A percentile compares a stretch with the other conserved stretches of the same genome.
phyloP scores from a whole-genome alignment of 2,888 invertebrate genomes.

The Altica lythri region DNA sequence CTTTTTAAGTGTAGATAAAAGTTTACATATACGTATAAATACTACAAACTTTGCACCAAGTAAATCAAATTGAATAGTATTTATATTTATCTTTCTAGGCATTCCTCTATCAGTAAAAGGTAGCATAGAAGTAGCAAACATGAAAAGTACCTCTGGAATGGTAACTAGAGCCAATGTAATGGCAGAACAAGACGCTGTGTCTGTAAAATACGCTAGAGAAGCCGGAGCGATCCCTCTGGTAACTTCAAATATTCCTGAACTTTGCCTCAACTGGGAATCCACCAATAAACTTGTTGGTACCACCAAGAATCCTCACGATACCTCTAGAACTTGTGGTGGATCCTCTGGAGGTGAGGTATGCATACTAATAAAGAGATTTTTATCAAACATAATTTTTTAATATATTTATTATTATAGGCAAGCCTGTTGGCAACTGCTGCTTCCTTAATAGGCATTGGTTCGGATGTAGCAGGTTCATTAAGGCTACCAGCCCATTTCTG shows the following conservation, averaged over 20 bases:
- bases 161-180: constrained; percentile 56
- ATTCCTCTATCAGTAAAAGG: constrained; percentile 87
- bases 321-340: constrained; percentile 76
- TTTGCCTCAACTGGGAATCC: constrained; percentile 88
- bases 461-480: constrained; percentile 89
- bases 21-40: background rate
- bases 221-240: constrained; percentile 78
- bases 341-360: constrained; percentile 87
- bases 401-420: constrained; percentile 58
- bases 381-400: background rate
- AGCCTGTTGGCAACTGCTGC: constrained; percentile 79
- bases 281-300: constrained; percentile 77
- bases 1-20: no score
- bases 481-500: constrained; percentile 89
- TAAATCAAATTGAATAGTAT: no score
- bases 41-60: no score
- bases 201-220: constrained; percentile 64
- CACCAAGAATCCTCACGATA: constrained; percentile 83
- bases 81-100: no score
- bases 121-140: constrained; percentile 51
- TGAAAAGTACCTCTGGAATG: constrained; percentile 73
- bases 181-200: constrained; percentile 71
- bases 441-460: constrained; percentile 80
- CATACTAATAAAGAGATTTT: background rate
- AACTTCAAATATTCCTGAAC: constrained; percentile 85